phyloP scores from a whole-genome alignment of 2,797 vertebrate genomes.

The Sebastes itinus region DNA sequence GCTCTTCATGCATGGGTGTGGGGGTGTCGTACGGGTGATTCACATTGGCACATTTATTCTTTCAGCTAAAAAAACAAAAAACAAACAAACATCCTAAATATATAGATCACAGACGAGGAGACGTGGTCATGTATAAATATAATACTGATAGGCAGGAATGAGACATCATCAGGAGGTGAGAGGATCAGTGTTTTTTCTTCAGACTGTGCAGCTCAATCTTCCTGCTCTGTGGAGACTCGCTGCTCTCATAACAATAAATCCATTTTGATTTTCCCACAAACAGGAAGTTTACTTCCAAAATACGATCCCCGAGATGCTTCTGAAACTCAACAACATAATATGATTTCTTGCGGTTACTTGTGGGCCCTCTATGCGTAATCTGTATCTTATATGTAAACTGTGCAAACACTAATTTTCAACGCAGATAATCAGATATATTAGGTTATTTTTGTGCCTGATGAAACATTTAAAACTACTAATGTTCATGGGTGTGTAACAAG shows the following conservation, averaged over 20 bases:
- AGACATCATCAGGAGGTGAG: slow-evolving; percentile 49
- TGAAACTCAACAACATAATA: neutral
- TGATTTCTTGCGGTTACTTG: neutral
- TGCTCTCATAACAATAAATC: slow-evolving; percentile 26
- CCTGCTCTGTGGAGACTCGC: slow-evolving; percentile 57
- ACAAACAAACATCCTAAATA: slow-evolving; percentile 64
- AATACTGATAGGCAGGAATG: slow-evolving; percentile 72
- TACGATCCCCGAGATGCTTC: neutral
- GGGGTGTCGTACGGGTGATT: slow-evolving; percentile 64
- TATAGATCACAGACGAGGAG: slow-evolving; percentile 62
- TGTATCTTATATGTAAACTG: neutral
- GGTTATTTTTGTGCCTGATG: neutral
- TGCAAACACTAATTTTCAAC: neutral
- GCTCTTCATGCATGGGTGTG: slow-evolving; percentile 70
- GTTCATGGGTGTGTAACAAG: neutral
- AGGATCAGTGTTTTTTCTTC: slow-evolving; percentile 44
- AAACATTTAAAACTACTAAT: neutral
- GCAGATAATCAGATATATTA: neutral
- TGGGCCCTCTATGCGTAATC: neutral
- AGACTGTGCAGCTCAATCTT: slow-evolving; percentile 75
- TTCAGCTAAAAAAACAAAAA: slow-evolving; percentile 54
- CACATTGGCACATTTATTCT: slow-evolving; percentile 76
- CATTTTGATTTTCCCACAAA: neutral
- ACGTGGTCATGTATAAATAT: slow-evolving; percentile 67
- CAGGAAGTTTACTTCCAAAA: neutral